Conservation (phyloP, 2,797 vertebrate genomes). For the Sylvia borin region DNA sequence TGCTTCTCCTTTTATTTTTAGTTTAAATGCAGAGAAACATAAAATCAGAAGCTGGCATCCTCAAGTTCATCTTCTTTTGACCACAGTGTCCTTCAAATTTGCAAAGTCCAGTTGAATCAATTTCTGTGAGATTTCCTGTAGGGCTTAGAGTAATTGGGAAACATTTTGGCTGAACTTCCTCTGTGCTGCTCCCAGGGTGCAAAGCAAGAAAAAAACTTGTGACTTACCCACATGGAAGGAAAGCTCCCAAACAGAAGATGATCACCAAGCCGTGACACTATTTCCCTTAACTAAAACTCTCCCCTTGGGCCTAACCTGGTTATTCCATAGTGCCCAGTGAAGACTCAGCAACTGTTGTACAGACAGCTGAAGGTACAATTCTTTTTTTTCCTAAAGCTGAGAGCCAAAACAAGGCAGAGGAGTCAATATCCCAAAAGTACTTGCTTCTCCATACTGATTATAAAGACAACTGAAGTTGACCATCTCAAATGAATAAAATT, state of each 20-base stretch:
- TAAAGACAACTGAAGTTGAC: background rate
- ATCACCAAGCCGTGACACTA: fast-evolving
- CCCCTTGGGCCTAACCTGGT: background rate
- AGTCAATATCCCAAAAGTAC: background rate
- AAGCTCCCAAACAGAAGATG: background rate
- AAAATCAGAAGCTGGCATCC: background rate
- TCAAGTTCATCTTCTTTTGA: background rate
- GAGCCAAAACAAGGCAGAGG: background rate
- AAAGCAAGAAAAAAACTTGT: background rate
- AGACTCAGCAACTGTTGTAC: background rate
- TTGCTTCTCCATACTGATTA: background rate
- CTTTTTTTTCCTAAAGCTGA: background rate
- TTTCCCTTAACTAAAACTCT: background rate
- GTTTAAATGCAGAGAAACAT: background rate
- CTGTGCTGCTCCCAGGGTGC: background rate
- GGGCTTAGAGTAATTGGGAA: background rate
- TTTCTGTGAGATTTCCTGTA: background rate
- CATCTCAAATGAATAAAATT: background rate
- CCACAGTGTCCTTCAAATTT: background rate
- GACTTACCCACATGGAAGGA: background rate
- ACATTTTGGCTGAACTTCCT: background rate
- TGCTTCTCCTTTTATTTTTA: background rate
- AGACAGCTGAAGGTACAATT: background rate
- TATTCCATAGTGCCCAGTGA: background rate
- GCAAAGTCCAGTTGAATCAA: background rate